Evolutionary conservation across 2,888 invertebrate species (phyloP), one percentile per base, ranked within the genome.

Genomic region (Ferdinandea cuprea): DNA sequence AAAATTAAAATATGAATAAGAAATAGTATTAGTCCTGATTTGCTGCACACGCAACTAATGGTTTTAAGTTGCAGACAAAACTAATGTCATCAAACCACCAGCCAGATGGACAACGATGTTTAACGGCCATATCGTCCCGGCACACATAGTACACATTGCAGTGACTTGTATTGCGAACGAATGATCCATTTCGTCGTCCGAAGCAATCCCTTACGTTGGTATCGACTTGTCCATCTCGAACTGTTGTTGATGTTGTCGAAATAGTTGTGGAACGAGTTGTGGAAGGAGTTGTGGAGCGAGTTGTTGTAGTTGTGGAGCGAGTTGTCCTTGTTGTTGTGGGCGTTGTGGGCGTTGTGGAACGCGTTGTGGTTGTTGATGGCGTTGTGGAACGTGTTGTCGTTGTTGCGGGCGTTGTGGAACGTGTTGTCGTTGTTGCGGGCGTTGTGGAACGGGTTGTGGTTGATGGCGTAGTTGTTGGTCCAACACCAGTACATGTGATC

Each of bases 31-130:
- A 81, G 35, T 81, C 61, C 13, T 5, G 19, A n/a, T n/a, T 11
- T 6, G 54, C 35, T 8, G 58, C 17, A 52, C 86, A 68, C 0
- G 40, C 2, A 3, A 86, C 85, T 0, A 44, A 15, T 7, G 21
- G 4, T 0, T 17, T 44, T 4, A 79, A 74, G 35, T 86, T 77
- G 30, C 86, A 86, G 3, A 85, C 85, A 35, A 40, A 84, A 6
- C n/a, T 7, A 0, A 5, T 42, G 1, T 78, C 68, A 32, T 86
- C 71, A n/a, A 80, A 86, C 86, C 86, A 86, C n/a, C 74, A 81
- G 0, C 65, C 58, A 2, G 2, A 8, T 2, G 79, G 72, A 9
- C 86, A 86, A 30, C 58, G 77, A 5, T 66, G 77, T 19, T 66
- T 50, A 0, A 86, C 69, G 4, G 85, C 83, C 13, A 15, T 28